Evolutionary conservation across 2,888 invertebrate genomes (phyloP).

Genomic region (Teleiodes luculella): DNA sequence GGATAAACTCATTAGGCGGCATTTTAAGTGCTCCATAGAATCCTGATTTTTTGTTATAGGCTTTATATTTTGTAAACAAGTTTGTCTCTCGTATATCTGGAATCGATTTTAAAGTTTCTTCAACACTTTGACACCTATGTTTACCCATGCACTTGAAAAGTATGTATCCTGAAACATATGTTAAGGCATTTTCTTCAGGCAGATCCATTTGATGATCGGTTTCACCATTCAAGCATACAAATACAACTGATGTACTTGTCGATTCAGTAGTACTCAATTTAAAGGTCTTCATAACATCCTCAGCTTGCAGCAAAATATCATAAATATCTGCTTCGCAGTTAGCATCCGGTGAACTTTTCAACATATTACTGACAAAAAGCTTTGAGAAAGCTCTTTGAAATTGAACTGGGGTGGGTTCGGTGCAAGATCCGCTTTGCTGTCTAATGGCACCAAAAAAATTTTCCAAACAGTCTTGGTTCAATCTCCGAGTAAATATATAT

Average conservation of each 20-base stretch:
- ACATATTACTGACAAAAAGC: conserved; percentile 18
- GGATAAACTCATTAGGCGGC: conserved; percentile 11
- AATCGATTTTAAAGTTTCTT: neutral
- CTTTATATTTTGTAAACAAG: conserved; percentile 6
- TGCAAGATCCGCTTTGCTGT: conserved; percentile 16
- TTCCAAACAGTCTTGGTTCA: conserved; percentile 17
- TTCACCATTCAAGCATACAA: conserved; percentile 13
- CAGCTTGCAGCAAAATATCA: conserved; percentile 16
- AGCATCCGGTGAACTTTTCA: conserved; percentile 17
- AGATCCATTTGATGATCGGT: conserved; percentile 20
- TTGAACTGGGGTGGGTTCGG: conserved; percentile 18
- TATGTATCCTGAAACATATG: conserved; percentile 18
- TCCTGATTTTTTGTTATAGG: conserved; percentile 11
- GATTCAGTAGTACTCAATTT: neutral
- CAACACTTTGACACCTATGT: conserved; percentile 14
- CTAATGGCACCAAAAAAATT: conserved; percentile 14
- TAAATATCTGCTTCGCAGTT: conserved; percentile 19
- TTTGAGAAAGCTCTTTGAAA: conserved; percentile 23
- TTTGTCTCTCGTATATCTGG: conserved; percentile 7
- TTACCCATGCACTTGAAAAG: conserved; percentile 21
- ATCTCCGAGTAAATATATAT: conserved; percentile 14
- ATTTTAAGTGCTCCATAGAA: conserved; percentile 13
- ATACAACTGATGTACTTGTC: neutral
- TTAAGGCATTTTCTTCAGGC: conserved; percentile 18
- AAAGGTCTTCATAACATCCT: conserved; percentile 13